Evolutionary conservation across 2,888 invertebrate genomes (phyloP), one percentile per base, ranked within the genome.

Genomic region (Melieria picta): DNA sequence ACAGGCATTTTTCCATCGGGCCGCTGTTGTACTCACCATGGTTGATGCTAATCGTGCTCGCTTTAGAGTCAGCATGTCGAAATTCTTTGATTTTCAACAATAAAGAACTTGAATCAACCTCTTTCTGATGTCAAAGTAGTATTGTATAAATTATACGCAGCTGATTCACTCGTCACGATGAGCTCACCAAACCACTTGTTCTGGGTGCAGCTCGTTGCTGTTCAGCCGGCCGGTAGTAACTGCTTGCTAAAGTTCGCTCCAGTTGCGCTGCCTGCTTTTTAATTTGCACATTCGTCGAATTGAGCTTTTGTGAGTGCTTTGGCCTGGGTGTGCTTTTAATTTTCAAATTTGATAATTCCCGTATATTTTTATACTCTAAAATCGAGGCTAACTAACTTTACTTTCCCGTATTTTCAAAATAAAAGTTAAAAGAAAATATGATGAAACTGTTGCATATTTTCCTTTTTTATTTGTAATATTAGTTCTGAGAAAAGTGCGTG

Each of bases 1-100:
- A 30, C 30, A 30, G 30, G 30, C 30, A 30, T 30, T 30, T 30
- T 30, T 30, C 30, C 30, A 30, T 67, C 61, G 56, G 5, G 58
- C 65, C 43, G 57, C 30, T 50, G 62, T 65, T 46, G 67, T 9
- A 61, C 52, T 65, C 4, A 67, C n/a, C 10, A 72, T n/a, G 5
- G 43, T 65, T 6, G 72, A 61, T 13, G 72, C 55, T 50, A 71
- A 43, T 65, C 68, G 52, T 9, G 57, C 56, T 42, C 65, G 48
- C 57, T 71, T 74, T 13, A 68, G 47, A 3, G 70, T 70, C 45
- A 74, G 68, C 74, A 74, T 74, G 56, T 67, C 58, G 7, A 7
- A 16, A 4, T 57, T 16, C 6, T 58, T 58, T 58, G 11, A 10
- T 58, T 43, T 58, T 58, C 11, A 58, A 7, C 11, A 30, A 30